Percentiles rank a stretch among this genome's conserved stretches.
phyloP scores from a whole-genome alignment of 2,113 vertebrate genomes.

The Cacatua alba region DNA sequence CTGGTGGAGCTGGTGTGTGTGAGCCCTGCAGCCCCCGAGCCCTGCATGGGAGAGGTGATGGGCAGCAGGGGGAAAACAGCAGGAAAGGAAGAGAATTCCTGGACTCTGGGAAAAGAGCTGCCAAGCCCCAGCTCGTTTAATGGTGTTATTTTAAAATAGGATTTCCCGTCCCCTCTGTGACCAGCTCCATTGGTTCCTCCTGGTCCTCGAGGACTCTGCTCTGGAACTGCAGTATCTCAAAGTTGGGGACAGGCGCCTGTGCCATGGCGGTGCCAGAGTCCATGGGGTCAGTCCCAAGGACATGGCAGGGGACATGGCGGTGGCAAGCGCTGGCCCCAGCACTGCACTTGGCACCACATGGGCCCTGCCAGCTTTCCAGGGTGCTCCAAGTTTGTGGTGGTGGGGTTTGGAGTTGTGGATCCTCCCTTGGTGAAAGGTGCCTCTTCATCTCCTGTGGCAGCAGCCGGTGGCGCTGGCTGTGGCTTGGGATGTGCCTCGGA shows the following conservation, averaged over 20 bases:
- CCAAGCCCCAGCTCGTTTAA: rapidly evolving
- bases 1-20: not conserved
- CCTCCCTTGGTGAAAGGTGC: rapidly evolving
- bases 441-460: not conserved
- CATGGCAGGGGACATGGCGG: rapidly evolving
- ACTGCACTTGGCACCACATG: not conserved
- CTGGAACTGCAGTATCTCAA: not conserved
- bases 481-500: not conserved
- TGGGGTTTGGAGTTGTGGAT: not conserved
- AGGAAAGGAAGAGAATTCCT: not conserved
- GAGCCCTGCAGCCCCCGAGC: rapidly evolving
- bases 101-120: not conserved
- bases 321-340: rapidly evolving
- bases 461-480: rapidly evolving
- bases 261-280: not conserved
- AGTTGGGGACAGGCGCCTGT: rapidly evolving
- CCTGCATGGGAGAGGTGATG: rapidly evolving
- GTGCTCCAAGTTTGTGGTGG: not conserved
- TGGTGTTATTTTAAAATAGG: not conserved
- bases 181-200: rapidly evolving
- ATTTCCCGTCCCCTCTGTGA: not conserved
- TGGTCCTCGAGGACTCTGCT: not conserved
- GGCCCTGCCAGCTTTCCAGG: not conserved
- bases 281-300: rapidly evolving
- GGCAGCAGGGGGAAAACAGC: not conserved